Percentiles rank a stretch among this genome's conserved stretches.
Evolutionary conservation across 2,113 vertebrate species (phyloP).

Genomic region (Cacatua alba): DNA sequence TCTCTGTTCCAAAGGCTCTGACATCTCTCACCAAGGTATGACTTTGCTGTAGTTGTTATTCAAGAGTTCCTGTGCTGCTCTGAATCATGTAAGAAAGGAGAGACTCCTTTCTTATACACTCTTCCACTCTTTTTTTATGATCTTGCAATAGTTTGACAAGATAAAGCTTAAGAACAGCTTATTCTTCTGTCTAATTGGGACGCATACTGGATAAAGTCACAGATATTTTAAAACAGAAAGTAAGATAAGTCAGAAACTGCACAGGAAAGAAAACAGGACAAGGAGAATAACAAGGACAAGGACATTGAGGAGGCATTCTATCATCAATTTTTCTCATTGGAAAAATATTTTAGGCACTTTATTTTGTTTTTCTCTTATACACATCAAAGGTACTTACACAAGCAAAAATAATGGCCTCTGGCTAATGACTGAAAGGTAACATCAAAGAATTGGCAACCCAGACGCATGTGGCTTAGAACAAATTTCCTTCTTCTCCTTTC

Average conservation of each 20-base stretch:
- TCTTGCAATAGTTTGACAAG: background rate
- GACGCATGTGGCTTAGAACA: background rate
- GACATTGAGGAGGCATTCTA: conserved; percentile 24
- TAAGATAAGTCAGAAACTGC: background rate
- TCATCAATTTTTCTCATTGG: conserved; percentile 21
- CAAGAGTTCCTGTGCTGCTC: background rate
- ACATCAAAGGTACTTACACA: conserved; percentile 51
- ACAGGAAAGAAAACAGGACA: background rate
- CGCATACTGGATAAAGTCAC: background rate
- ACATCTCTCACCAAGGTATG: background rate
- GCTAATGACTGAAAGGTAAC: conserved; percentile 48
- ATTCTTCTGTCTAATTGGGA: background rate
- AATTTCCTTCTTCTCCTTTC: background rate
- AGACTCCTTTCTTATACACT: background rate
- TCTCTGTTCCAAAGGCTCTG: background rate
- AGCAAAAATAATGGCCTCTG: conserved; percentile 54
- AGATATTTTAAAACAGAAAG: background rate
- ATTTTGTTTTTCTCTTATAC: background rate
- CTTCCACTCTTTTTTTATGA: background rate
- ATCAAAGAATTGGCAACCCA: conserved; percentile 29
- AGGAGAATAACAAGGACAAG: conserved; percentile 1
- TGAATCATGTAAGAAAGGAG: background rate
- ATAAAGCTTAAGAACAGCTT: background rate
- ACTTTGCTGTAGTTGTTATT: background rate
- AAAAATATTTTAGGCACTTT: conserved; percentile 31